Percentiles rank a stretch among this genome's conserved stretches.
Conservation (phyloP, 2,113 vertebrate species). For the Paramisgurnus dabryanus region DNA sequence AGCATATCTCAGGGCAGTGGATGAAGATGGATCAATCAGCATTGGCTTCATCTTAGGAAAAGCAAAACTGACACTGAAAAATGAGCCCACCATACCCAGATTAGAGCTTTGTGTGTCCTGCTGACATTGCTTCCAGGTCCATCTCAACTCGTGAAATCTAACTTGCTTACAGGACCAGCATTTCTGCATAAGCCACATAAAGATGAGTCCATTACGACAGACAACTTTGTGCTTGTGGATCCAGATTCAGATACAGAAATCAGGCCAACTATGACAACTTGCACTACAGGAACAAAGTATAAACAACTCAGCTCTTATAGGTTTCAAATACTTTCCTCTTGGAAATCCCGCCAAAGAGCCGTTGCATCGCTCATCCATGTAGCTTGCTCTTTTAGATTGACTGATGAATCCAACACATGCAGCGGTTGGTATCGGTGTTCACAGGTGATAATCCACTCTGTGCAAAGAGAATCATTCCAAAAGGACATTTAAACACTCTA, state of each 20-base stretch:
- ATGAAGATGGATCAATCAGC: background rate
- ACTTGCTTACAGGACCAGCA: slow-evolving; percentile 26
- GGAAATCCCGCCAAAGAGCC: background rate
- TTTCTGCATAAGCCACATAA: background rate
- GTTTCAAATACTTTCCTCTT: no score
- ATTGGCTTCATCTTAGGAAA: slow-evolving; percentile 3
- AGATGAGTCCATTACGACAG: background rate
- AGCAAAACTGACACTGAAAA: background rate
- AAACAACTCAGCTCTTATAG: background rate
- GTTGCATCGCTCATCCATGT: background rate
- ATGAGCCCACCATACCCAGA: background rate
- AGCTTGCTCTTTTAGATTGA: background rate
- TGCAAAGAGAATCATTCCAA: background rate
- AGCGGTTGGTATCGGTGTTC: background rate
- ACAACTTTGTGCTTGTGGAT: background rate
- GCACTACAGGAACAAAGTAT: background rate
- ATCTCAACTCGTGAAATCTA: background rate
- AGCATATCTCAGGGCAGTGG: slow-evolving; percentile 7
- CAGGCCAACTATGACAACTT: background rate
- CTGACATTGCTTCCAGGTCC: slow-evolving; percentile 10
- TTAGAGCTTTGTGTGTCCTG: slow-evolving; percentile 21
- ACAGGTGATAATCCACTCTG: background rate
- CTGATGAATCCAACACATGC: background rate
- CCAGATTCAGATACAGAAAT: background rate
- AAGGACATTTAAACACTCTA: background rate